Evolutionary conservation across 1,140 invertebrate genomes (phyloP), one percentile per base, ranked within the genome.

Genomic region (Mya arenaria): DNA sequence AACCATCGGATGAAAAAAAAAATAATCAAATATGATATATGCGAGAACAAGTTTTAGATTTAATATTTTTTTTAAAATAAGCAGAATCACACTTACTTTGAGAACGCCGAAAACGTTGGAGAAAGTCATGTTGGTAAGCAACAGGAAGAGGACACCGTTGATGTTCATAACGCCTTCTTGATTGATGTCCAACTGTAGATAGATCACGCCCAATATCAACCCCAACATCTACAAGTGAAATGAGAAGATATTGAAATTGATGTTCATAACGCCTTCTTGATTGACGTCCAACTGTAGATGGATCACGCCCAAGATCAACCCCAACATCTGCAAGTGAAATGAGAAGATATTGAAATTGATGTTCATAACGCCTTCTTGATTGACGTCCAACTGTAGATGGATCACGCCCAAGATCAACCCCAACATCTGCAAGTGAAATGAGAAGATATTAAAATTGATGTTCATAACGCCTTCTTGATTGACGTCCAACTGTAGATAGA

Each of bases 121-220:
- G 73, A 90, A 88, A 25, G 89, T 89, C 96, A 97, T 97, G 91
- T 98, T 98, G 10, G 96, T 98, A 1, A 99, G 93, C 89, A 98
- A 96, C 74, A 98, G 95, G 90, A 98, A 99, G 30, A 99, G 94
- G n/a, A 96, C 97, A 62, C 98, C 98, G 91, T 99, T 99, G 80
- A 99, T 98, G 91, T 99, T 99, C 95, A 97, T 97, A 0, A 98
- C 96, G 4, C 97, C 97, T 86, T 97, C 96, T 92, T 98, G 96
- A 88, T 97, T 95, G 88, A 85, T 30, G 23, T 62, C 58, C 90
- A 99, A 97, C 0, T 96, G 95, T 89, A 96, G 97, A 92, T 98
- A 99, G 75, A 99, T 96, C 6, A 98, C 91, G 4, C 97, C 97
- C 80, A 99, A 95, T 4, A 99, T 91, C 8, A 97, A 88, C 4